Base-by-base conservation (phyloP, 2,797 vertebrate genomes). In the Gouania willdenowi region DNA sequence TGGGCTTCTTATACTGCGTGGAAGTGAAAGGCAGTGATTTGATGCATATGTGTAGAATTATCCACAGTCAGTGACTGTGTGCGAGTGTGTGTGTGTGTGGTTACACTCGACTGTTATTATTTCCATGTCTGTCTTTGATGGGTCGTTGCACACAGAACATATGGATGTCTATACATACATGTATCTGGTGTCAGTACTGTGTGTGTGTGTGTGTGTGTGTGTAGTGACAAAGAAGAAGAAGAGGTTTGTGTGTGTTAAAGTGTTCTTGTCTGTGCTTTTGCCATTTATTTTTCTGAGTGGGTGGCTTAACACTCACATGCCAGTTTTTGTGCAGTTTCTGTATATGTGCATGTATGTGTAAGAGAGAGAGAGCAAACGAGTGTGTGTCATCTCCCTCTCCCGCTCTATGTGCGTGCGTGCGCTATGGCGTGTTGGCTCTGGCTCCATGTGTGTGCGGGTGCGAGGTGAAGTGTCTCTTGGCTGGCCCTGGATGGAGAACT, bases 361-460 rank as follows among this genome's bases (percentile, higher is more conserved):
- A 24, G 35, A 10, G 4, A 20, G 18, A 6, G 18, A 4, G 18
- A 20, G 18, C n/a, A n/a, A n/a, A n/a, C 18, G 6, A 27, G 65
- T 42, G 48, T 56, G 56, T 52, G 50, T 55, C 30, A 43, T 50
- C 40, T 56, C 12, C 17, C 45, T 7, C 43, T 27, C 18, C 8
- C 11, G 33, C 41, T 29, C 23, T 18, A 24, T 9, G 21, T 12
- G 22, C 40, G 42, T 41, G 37, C 51, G 50, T 50, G 35, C 32
- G 57, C 63, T 39, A 55, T 41, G 63, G 57, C 35, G 61, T 74
- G 67, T 75, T 82, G 79, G 73, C 66, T 74, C 44, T 6, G 60
- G 57, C 54, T 81, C 79, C 82, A 83, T 85, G 78, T 85, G 85
- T 87, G 81, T 80, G 84, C 78, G 84, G 84, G 79, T 88, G 84